These are phyloP conservation scores for Pavo muticus DNA, from an alignment of 2,113 vertebrate genomes.

Conservation along the genomic window DNA sequence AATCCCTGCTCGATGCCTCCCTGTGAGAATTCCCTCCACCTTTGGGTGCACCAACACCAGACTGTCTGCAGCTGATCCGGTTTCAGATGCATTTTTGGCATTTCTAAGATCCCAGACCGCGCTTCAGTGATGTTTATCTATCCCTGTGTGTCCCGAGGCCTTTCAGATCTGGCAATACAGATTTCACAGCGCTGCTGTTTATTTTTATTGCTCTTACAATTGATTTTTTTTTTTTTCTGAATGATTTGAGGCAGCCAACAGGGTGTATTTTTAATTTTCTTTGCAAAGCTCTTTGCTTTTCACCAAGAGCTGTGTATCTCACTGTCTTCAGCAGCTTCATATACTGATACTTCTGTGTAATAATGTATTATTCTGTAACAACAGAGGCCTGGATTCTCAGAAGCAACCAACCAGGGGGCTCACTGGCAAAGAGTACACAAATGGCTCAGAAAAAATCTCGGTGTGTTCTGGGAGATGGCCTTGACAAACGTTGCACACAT, in stretches of 20 bases:
- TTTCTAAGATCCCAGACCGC: conserved; percentile 30
- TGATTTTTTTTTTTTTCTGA: not conserved
- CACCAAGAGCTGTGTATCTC: not conserved
- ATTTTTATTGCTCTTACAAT: conserved; percentile 34
- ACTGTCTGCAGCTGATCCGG: conserved; percentile 1
- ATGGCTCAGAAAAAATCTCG: not conserved
- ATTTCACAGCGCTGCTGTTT: not conserved
- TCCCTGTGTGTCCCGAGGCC: not conserved
- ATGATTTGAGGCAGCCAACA: not conserved
- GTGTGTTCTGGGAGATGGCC: not conserved
- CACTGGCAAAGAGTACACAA: not conserved
- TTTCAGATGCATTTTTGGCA: conserved; percentile 48
- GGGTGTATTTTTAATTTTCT: conserved; percentile 3
- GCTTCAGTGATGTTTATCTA: conserved; percentile 54
- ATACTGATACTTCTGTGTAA: not conserved
- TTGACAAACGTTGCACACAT: not conserved
- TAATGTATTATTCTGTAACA: not conserved
- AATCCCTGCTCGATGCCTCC: not conserved
- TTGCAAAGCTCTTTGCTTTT: not conserved
- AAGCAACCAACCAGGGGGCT: not conserved
- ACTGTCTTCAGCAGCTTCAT: not conserved
- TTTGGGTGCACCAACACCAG: not conserved
- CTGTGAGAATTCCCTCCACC: not conserved
- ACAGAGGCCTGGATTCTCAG: not conserved
- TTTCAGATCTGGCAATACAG: not conserved